Base-by-base conservation (phyloP, 2,888 invertebrate genomes). In the Orchesella flavescens region DNA sequence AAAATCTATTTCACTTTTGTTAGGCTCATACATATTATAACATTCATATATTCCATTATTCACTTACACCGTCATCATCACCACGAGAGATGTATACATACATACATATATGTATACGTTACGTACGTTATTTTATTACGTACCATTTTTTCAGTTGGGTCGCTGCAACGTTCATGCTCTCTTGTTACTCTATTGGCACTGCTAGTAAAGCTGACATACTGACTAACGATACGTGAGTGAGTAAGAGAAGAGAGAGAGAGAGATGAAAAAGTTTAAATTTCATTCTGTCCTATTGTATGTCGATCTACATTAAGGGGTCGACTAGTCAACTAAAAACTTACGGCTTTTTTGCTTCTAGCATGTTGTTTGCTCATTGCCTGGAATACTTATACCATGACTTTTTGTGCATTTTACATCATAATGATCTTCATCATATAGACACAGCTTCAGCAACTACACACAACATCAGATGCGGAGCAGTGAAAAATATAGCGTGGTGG, bases 291-390 rank as follows among this genome's bases (percentile, higher is more conserved):
- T 57, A 57, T 57, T 57, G 57, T 66, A 82, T 68, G 84, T 82
- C 85, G 86, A 86, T 86, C 84, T 84, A 72, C 82, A 83, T 85
- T 80, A 86, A 85, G 86, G 86, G 86, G 86, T 84, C 85, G 83
- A 86, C 83, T 84, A 83, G 66, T 80, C 76, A 69, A 19, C 44
- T 49, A 46, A 44, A 61, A 65, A 73, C 46, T 17, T 23, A 24
- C 34, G 34, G 34, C 34, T 34, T 34, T n/a, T 34, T 34, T 34
- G 34, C 34, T 34, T 34, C 34, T 34, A 34, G 34, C 34, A 34
- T 34, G 34, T 34, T 34, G 34, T 44, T 19, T 57, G 19, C 17
- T 19, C 49, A 5, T 65, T 17, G 34, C 49, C 65, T 65, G 65
- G 53, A 65, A 75, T 49, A 34, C 59, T n/a, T n/a, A 34, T 34